phyloP scores from a whole-genome alignment of 2,797 vertebrate genomes.

The Coccyzus lansbergi region DNA sequence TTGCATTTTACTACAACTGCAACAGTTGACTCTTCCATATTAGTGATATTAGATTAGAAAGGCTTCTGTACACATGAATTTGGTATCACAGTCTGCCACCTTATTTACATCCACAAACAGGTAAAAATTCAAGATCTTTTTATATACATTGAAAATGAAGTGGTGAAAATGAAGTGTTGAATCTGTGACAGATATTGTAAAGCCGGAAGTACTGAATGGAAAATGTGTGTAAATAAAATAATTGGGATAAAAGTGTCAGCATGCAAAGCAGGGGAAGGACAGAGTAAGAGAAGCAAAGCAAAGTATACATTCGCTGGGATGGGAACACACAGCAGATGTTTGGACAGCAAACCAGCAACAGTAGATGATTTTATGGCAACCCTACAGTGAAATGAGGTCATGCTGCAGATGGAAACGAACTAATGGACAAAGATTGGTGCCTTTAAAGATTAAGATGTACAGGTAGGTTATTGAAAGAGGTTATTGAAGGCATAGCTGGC shows the following conservation, averaged over 20 bases:
- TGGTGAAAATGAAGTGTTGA: background rate
- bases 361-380: conserved; percentile 23
- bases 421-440: conserved; percentile 5
- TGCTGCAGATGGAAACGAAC: background rate
- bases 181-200: background rate
- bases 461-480: background rate
- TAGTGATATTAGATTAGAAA: background rate
- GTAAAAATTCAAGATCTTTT: background rate
- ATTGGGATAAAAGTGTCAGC: background rate
- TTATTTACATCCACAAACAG: background rate
- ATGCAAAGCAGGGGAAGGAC: background rate
- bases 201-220: background rate
- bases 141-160: background rate
- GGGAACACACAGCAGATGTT: conserved; percentile 12
- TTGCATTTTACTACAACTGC: background rate
- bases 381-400: conserved; percentile 41
- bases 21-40: background rate
- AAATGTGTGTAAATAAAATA: background rate
- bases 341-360: background rate
- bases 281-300: background rate
- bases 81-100: background rate
- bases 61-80: background rate
- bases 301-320: conserved; percentile 5
- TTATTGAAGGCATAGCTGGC: background rate
- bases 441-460: conserved; percentile 16